Conservation (phyloP, 1,140 invertebrate species). For the Spodoptera frugiperda region DNA sequence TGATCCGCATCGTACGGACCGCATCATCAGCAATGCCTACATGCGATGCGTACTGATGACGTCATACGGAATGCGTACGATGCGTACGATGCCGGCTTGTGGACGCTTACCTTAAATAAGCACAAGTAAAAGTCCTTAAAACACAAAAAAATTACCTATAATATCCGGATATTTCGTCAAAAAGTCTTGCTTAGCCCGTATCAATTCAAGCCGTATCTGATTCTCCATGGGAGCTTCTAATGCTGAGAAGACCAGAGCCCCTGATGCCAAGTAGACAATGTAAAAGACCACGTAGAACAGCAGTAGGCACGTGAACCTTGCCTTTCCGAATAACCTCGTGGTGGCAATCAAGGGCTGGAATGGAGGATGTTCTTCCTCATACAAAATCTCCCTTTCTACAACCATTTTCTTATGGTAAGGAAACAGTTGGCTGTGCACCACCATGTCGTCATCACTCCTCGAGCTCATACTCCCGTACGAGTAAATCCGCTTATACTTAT, state of each 20-base stretch:
- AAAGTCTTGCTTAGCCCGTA: conserved; percentile 87
- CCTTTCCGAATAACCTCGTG: conserved; percentile 76
- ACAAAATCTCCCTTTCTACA: conserved; percentile 71
- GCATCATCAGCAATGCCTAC: too few relatives aligned
- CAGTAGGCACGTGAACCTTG: conserved; percentile 83
- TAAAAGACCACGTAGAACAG: conserved; percentile 89
- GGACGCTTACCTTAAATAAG: too few relatives aligned
- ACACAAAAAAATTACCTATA: conserved; percentile 74
- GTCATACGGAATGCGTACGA: too few relatives aligned
- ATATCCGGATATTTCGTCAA: conserved; percentile 86
- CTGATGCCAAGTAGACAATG: conserved; percentile 90
- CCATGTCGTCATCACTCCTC: conserved; percentile 81
- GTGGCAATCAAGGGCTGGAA: conserved; percentile 75
- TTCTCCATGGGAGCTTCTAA: conserved; percentile 91
- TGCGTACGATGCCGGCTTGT: too few relatives aligned
- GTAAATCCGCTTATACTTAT: conserved; percentile 73
- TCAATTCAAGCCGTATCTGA: conserved; percentile 85
- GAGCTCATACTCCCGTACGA: conserved; percentile 82
- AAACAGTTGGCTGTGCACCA: conserved; percentile 77
- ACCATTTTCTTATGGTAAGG: conserved; percentile 80
- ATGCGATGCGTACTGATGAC: too few relatives aligned
- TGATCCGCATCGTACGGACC: too few relatives aligned
- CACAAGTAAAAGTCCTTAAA: background rate
- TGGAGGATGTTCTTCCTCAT: conserved; percentile 78
- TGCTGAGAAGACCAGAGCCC: conserved; percentile 91